phyloP scores from a whole-genome alignment of 2,888 invertebrate genomes.

The Hyposoter didymator region DNA sequence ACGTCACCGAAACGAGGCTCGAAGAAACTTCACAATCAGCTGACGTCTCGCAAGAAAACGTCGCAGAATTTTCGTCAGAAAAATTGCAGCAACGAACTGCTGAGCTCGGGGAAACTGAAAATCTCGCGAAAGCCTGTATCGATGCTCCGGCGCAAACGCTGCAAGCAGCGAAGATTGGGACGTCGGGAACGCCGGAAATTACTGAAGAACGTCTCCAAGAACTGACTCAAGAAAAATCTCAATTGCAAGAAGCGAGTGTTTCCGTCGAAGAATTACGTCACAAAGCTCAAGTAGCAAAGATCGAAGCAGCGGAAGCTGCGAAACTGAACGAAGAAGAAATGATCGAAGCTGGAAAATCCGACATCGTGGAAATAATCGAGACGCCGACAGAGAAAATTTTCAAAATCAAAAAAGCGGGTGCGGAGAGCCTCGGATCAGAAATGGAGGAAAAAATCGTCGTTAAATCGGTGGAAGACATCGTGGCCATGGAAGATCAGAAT shows the following conservation, averaged over 20 bases:
- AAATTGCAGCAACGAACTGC: slow-evolving; percentile 40
- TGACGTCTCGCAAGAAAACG: slow-evolving; percentile 36
- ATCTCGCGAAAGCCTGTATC: slow-evolving; percentile 12
- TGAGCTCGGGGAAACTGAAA: slow-evolving; percentile 19
- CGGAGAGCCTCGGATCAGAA: slow-evolving; percentile 18
- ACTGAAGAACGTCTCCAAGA: slow-evolving; percentile 42
- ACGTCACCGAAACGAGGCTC: slow-evolving; percentile 30
- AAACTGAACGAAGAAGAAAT: slow-evolving; percentile 37
- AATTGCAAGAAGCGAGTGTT: slow-evolving; percentile 6
- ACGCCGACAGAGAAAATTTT: slow-evolving; percentile 63
- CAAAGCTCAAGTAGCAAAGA: slow-evolving; percentile 50
- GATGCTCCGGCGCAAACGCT: slow-evolving; percentile 37
- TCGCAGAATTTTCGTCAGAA: slow-evolving; percentile 33
- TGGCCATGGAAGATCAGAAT: slow-evolving; percentile 47
- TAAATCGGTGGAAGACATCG: slow-evolving; percentile 58
- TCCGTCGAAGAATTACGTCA: slow-evolving; percentile 38
- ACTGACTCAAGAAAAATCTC: slow-evolving; percentile 13
- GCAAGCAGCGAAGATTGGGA: neutral
- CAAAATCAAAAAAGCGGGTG: slow-evolving; percentile 60
- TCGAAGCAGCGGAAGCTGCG: slow-evolving; percentile 37
- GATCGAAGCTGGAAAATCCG: slow-evolving; percentile 34
- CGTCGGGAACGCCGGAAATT: slow-evolving; percentile 29
- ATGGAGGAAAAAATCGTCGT: slow-evolving; percentile 54
- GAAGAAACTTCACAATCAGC: slow-evolving; percentile 23
- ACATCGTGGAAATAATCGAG: slow-evolving; percentile 57